Evolutionary conservation across 2,113 vertebrate species (phyloP).

Genomic region (Xenopus laevis): DNA sequence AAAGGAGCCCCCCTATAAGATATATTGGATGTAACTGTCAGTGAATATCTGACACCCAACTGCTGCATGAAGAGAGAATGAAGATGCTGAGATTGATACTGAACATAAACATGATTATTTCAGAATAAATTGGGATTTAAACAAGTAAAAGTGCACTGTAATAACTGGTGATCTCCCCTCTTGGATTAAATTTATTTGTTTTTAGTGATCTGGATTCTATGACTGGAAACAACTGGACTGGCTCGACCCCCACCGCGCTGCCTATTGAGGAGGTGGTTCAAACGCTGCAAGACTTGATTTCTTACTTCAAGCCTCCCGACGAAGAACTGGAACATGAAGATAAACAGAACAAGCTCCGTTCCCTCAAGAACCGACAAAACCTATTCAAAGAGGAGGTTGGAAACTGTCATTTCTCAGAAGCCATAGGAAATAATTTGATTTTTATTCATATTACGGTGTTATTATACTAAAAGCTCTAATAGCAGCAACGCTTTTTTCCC

Average conservation of each 20-base stretch:
- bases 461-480: too few species aligned
- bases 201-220: slow-evolving; percentile 39
- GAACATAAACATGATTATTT: too few species aligned
- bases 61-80: too few species aligned
- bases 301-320: slow-evolving; percentile 88
- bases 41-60: too few species aligned
- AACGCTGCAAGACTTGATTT: slow-evolving; percentile 90
- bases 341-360: slow-evolving; percentile 92
- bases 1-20: too few species aligned
- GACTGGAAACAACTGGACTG: slow-evolving; percentile 79
- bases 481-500: too few species aligned
- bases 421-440: not conserved
- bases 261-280: slow-evolving; percentile 90
- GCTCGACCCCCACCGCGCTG: slow-evolving; percentile 63
- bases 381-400: slow-evolving; percentile 96
- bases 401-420: too few species aligned
- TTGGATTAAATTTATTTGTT: not conserved
- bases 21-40: too few species aligned
- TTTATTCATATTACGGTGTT: not conserved
- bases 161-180: too few species aligned
- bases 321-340: slow-evolving; percentile 89
- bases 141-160: too few species aligned
- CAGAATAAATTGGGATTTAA: too few species aligned
- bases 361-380: slow-evolving; percentile 95
- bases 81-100: too few species aligned